Evolutionary conservation across 2,113 vertebrate genomes (phyloP), one percentile per base, ranked within the genome.

Genomic region (Pelvicachromis taeniatus): DNA sequence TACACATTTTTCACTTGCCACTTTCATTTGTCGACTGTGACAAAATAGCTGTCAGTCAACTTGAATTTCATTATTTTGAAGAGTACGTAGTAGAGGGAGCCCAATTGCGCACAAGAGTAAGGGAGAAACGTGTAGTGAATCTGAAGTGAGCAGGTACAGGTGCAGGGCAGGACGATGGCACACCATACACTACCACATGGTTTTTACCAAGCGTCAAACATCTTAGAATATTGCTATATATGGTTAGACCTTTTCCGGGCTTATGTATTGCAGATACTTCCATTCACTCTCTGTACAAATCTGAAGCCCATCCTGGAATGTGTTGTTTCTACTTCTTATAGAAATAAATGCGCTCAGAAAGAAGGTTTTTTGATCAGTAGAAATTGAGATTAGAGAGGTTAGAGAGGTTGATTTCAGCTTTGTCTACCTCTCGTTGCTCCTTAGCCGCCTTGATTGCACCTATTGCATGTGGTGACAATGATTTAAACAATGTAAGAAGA

Each of bases 401-500:
- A 53, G 23, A 23, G 38, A 38, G 52, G 4, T 77, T 70, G 8
- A 48, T 63, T 63, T 42, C 10, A 19, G 42, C 16, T 2, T 31
- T 5, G 11, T 19, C 14, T 50, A 1, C 0, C 21, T 48, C 6
- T 75, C 26, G 12, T 50, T 29, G 68, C 26, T 29, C 42, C 45
- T 50, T 48, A 26, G 59, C 48, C 2, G 80, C 81, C 13, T 26
- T 17, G 31, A 77, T 84, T 17, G 2, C 19, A 55, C 73, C 55
- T 10, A 42, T 54, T 4, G 21, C 33, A 31, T 40, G n/a, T 7
- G 10, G 31, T 13, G n/a, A 81, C 75, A 84, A 77, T 84, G 11
- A 89, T 86, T 85, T 86, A 52, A 70, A 77, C 19, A 68, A 73
- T 19, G 58, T 78, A 83, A 88, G 65, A 84, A 45, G 83, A 88